Conservation (phyloP, 2,113 vertebrate genomes). For the Pelmatolapia mariae region DNA sequence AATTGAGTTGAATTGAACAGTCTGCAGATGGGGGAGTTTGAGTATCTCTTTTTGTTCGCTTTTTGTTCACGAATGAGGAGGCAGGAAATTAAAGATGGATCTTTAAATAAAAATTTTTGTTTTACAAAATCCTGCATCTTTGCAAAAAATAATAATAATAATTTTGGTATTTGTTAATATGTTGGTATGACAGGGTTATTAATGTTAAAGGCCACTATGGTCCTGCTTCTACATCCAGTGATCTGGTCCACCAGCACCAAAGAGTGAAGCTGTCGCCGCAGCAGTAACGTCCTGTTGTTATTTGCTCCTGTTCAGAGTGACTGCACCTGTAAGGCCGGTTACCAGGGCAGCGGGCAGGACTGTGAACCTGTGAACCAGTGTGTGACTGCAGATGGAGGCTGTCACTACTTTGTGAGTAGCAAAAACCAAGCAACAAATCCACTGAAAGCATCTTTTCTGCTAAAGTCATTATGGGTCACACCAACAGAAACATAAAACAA, state of each 20-base stretch:
- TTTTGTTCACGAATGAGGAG: too few relatives aligned
- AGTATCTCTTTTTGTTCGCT: too few relatives aligned
- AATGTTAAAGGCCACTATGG: too few relatives aligned
- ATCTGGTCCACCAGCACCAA: neutral
- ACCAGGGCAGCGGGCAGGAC: constrained; percentile 78
- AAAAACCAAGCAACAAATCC: neutral
- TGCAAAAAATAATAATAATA: too few relatives aligned
- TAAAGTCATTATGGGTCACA: neutral
- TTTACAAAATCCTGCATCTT: too few relatives aligned
- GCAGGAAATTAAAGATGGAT: too few relatives aligned
- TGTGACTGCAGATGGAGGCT: constrained; percentile 72
- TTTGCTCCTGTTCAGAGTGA: constrained; percentile 71
- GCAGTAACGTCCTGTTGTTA: neutral
- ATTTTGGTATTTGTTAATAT: too few relatives aligned
- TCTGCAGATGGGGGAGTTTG: too few relatives aligned
- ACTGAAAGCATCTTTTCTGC: neutral
- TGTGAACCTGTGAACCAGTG: constrained; percentile 82
- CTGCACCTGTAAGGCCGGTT: constrained; percentile 84
- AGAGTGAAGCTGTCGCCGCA: neutral
- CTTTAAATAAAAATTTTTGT: too few relatives aligned
- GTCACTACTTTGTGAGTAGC: constrained; percentile 82
- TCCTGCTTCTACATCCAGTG: neutral
- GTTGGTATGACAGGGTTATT: too few relatives aligned
- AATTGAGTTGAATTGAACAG: too few relatives aligned
- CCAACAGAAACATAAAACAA: neutral